Percentiles rank a stretch among this genome's conserved stretches.
Evolutionary conservation across 2,113 vertebrate genomes (phyloP).

Genomic region (Arenaria interpres): DNA sequence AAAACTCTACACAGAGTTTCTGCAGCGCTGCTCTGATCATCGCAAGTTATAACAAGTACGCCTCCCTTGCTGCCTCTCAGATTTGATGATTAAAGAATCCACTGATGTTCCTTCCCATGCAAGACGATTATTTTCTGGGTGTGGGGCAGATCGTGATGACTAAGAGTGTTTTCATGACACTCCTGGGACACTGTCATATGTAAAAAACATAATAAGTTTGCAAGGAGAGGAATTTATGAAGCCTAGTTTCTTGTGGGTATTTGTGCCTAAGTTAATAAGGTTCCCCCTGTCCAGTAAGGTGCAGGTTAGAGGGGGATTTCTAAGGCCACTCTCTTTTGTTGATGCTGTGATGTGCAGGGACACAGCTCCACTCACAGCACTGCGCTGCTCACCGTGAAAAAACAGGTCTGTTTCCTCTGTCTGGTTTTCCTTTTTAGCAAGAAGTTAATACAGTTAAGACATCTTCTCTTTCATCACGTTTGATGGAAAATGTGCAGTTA

Average conservation of each 20-base stretch:
- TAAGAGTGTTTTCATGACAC: not conserved
- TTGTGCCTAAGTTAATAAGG: not conserved
- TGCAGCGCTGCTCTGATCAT: not conserved
- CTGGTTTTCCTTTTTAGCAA: not conserved
- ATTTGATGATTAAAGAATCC: slow-evolving; percentile 9
- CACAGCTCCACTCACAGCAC: accelerated
- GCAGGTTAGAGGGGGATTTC: not conserved
- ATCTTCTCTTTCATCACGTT: not conserved
- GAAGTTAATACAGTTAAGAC: not conserved
- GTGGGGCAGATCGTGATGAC: not conserved
- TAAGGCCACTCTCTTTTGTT: not conserved
- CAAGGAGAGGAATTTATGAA: not conserved
- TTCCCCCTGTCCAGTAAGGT: not conserved
- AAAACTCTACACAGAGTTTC: not conserved
- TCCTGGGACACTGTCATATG: not conserved
- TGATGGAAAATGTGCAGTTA: not conserved
- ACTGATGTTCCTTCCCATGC: not conserved
- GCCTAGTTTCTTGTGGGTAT: not conserved
- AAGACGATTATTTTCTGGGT: slow-evolving; percentile 31
- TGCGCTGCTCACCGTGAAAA: not conserved
- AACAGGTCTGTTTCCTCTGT: not conserved
- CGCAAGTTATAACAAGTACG: not conserved
- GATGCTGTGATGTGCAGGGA: not conserved
- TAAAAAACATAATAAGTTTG: not conserved
- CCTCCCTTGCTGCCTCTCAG: not conserved